These are phyloP conservation scores for Hypsibius dujardini DNA, from an alignment of 1,140 invertebrate species.

Conservation along the genomic window DNA sequence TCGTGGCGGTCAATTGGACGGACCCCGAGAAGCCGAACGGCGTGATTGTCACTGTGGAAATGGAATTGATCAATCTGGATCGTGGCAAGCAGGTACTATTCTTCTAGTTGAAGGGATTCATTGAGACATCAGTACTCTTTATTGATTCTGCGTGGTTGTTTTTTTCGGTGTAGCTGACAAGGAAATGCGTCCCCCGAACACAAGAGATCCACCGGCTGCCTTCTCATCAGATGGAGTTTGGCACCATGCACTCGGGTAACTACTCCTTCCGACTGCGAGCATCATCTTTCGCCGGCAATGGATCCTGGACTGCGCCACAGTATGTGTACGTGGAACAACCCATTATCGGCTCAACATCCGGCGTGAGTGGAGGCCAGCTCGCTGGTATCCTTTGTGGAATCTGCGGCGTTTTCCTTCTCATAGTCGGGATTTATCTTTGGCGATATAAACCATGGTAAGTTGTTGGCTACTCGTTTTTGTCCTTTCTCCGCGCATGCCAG, in stretches of 20 bases:
- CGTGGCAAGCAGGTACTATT: no score
- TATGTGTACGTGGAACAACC: constrained; percentile 46
- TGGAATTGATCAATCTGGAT: not conserved
- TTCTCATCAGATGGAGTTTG: constrained; percentile 25
- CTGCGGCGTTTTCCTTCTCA: constrained; percentile 26
- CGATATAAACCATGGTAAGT: no score
- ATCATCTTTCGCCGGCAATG: constrained; percentile 54
- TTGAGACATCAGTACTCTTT: no score
- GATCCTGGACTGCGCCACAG: constrained; percentile 44
- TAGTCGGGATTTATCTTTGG: constrained; percentile 19
- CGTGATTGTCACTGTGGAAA: not conserved
- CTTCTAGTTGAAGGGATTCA: no score
- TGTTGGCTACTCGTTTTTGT: no score
- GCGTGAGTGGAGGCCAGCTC: constrained; percentile 18
- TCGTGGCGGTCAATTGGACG: not conserved
- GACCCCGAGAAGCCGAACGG: not conserved
- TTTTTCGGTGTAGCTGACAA: no score
- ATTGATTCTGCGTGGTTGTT: no score
- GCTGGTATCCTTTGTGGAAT: constrained; percentile 26
- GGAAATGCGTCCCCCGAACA: constrained; percentile 21
- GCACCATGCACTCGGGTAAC: constrained; percentile 54
- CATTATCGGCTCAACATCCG: constrained; percentile 18
- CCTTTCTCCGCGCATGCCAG: not conserved
- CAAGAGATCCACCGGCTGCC: constrained; percentile 24
- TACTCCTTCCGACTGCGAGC: constrained; percentile 60